These are phyloP conservation scores for Ditula angustiorana DNA, from an alignment of 2,888 invertebrate species.

Conservation along the genomic window DNA sequence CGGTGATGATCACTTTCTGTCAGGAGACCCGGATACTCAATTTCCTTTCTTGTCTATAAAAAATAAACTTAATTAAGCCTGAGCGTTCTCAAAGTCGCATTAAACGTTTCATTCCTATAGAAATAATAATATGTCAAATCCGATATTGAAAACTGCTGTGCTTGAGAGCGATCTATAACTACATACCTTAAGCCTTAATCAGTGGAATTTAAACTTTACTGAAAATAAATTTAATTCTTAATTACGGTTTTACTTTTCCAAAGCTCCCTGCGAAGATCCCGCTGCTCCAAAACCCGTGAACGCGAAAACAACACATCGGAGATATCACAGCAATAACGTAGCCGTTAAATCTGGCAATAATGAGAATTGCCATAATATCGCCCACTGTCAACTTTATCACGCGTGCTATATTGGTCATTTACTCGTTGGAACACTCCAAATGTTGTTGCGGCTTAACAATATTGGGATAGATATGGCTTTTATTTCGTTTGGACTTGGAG, in stretches of 20 bases:
- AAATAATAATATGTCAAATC: no score
- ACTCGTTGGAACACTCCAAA: not conserved
- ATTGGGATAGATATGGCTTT: not conserved
- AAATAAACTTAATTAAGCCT: no score
- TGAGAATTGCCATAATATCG: conserved; percentile 11
- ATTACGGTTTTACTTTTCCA: not conserved
- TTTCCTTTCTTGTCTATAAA: no score
- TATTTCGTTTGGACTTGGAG: not conserved
- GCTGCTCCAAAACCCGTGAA: not conserved
- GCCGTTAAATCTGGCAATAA: conserved; percentile 9
- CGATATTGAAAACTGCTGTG: no score
- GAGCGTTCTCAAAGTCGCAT: no score
- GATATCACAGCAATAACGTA: not conserved
- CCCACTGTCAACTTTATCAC: conserved; percentile 16
- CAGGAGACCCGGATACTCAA: no score
- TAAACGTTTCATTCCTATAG: no score
- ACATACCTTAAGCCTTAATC: no score
- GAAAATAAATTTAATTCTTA: not conserved
- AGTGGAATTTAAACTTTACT: not conserved
- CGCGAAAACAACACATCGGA: not conserved
- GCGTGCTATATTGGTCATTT: conserved; percentile 5
- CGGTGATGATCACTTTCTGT: no score
- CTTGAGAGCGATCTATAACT: no score
- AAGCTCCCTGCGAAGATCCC: no score
- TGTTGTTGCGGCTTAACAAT: conserved; percentile 4